These are phyloP conservation scores for Florisuga fusca DNA, from an alignment of 2,797 vertebrate genomes.

Conservation along the genomic window DNA sequence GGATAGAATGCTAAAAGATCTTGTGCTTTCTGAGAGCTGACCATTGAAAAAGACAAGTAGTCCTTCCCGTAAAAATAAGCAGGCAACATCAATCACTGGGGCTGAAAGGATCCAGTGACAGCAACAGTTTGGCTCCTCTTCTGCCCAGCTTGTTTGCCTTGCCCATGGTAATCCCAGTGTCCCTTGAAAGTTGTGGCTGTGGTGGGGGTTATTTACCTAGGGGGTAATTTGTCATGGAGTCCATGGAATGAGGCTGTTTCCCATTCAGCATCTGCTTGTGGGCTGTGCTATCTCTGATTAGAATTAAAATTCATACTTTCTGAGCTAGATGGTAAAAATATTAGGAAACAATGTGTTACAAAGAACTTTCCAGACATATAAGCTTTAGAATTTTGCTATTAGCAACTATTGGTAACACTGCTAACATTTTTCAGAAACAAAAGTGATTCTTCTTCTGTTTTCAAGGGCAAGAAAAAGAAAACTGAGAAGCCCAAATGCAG, in stretches of 20 bases:
- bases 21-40: background rate
- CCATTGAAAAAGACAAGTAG: background rate
- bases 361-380: slow-evolving; percentile 64
- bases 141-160: slow-evolving; percentile 23
- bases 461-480: background rate
- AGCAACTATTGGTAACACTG: slow-evolving; percentile 65
- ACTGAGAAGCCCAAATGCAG: background rate
- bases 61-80: background rate
- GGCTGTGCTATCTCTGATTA: slow-evolving; percentile 30
- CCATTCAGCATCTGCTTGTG: slow-evolving; percentile 43
- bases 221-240: slow-evolving; percentile 27
- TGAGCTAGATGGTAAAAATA: slow-evolving; percentile 69
- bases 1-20: background rate
- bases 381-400: slow-evolving; percentile 60
- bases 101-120: background rate
- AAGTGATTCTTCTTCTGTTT: slow-evolving; percentile 14
- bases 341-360: slow-evolving; percentile 74
- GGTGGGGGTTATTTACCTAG: slow-evolving; percentile 31
- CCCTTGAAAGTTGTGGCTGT: slow-evolving; percentile 27
- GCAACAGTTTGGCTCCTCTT: background rate
- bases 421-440: slow-evolving; percentile 46
- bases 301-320: slow-evolving; percentile 72
- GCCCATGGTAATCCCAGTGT: slow-evolving; percentile 18
- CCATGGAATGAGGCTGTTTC: slow-evolving; percentile 18
- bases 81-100: background rate